A percentile compares a stretch with the other conserved stretches of the same genome.
Conservation (phyloP, 2,888 invertebrate species). For the Dichetophora obliterata region DNA sequence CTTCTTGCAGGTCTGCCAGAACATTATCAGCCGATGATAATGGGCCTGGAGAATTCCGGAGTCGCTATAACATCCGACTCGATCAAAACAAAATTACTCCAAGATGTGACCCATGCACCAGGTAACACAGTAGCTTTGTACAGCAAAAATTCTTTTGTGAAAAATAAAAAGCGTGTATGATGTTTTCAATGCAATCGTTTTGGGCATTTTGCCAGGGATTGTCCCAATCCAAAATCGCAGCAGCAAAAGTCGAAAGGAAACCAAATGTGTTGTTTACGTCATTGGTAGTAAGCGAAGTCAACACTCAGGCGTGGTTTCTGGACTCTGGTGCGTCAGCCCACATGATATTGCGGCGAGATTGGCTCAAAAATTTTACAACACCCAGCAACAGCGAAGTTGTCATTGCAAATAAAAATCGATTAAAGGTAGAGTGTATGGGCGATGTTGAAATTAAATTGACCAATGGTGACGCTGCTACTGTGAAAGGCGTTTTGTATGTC, state of each 20-base stretch:
- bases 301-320: not conserved
- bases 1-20: conserved; percentile 41
- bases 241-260: not conserved
- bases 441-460: too few species aligned
- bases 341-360: not conserved
- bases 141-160: not conserved
- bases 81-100: conserved; percentile 35
- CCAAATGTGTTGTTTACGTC: not conserved
- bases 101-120: not conserved
- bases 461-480: too few species aligned
- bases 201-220: not conserved
- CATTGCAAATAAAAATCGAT: too few species aligned
- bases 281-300: not conserved
- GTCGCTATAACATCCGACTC: conserved; percentile 34
- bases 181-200: not conserved
- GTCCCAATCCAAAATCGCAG: not conserved
- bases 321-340: not conserved
- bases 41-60: conserved; percentile 43
- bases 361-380: too few species aligned
- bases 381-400: too few species aligned
- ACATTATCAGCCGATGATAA: conserved; percentile 38
- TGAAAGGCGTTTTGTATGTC: too few species aligned
- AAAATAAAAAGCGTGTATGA: not conserved
- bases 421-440: too few species aligned
- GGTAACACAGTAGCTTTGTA: conserved; percentile 2